Evolutionary conservation across 2,797 vertebrate genomes (phyloP), one percentile per base, ranked within the genome.

Genomic region (Chaetodon trifasciatus): DNA sequence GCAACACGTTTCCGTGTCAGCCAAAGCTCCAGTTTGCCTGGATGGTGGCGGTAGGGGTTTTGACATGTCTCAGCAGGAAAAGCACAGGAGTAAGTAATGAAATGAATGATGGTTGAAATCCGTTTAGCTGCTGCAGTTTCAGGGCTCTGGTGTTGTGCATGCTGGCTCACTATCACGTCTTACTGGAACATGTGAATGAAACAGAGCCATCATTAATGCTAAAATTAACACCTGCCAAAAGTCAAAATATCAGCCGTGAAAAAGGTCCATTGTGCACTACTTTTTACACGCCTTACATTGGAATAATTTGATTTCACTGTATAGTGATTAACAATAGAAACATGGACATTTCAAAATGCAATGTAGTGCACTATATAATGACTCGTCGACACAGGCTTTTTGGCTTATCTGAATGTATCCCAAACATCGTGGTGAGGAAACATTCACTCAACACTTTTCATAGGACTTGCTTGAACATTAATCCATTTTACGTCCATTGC

Each of bases 401-500:
- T 15, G 9, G n/a, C 37, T 23, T 55, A 24, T 65, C 11, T 64
- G 9, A 37, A 37, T 47, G 17, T n/a, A 19, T 37, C 6, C 4
- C 8, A 61, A 71, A 58, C 19, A 64, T 17, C 10, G 8, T 52
- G 21, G 32, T 62, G 13, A 74, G 19, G 28, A 58, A 32, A 56
- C 12, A 23, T 55, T 63, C 44, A 15, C 35, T 5, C 0, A 17
- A 69, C n/a, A 6, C 8, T 55, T 16, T 19, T 67, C 16, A 44
- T 5, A 21, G 2, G 46, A n/a, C 58, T 77, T 47, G 6, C 28
- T 49, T 8, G 15, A n/a, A 35, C 17, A n/a, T 47, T 8, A 63
- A 40, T 5, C 3, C n/a, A 10, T 76, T 16, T 56, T 13, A 1
- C 44, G 35, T 62, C n/a, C 78, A 15, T 77, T 19, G n/a, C 84